These are phyloP conservation scores for Gallinago nigripennis DNA, from an alignment of 2,797 vertebrate genomes.

Conservation along the genomic window DNA sequence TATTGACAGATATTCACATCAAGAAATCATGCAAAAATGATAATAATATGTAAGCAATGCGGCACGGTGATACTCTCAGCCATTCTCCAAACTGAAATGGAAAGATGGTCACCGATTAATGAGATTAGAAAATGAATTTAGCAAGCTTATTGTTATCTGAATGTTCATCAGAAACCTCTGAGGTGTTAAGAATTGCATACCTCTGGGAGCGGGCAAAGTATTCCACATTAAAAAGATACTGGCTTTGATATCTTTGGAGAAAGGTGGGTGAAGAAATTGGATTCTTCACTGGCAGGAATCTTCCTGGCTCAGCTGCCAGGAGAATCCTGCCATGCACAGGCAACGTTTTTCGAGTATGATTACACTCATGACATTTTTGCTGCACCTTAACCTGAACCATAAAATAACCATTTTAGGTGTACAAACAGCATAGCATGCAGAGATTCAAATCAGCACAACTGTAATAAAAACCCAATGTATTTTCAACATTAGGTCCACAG, in stretches of 20 bases:
- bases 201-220: neutral
- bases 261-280: constrained; percentile 19
- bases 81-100: neutral
- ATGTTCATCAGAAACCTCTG: constrained; percentile 49
- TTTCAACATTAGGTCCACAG: neutral
- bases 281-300: constrained; percentile 6
- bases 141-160: constrained; percentile 41
- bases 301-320: neutral
- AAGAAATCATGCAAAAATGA: neutral
- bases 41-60: neutral
- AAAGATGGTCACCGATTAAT: constrained; percentile 41
- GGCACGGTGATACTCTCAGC: neutral
- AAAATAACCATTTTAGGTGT: neutral
- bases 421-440: neutral
- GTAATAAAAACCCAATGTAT: neutral
- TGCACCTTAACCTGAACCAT: neutral
- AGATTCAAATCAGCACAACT: neutral
- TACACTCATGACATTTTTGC: constrained; percentile 5
- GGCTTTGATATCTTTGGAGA: neutral
- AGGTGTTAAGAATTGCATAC: constrained; percentile 31
- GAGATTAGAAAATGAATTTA: constrained; percentile 54
- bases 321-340: neutral
- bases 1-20: neutral
- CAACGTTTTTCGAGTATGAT: neutral
- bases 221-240: constrained; percentile 6